Conservation (phyloP, 2,888 invertebrate genomes). For the Brachynemurus nebulosus region DNA sequence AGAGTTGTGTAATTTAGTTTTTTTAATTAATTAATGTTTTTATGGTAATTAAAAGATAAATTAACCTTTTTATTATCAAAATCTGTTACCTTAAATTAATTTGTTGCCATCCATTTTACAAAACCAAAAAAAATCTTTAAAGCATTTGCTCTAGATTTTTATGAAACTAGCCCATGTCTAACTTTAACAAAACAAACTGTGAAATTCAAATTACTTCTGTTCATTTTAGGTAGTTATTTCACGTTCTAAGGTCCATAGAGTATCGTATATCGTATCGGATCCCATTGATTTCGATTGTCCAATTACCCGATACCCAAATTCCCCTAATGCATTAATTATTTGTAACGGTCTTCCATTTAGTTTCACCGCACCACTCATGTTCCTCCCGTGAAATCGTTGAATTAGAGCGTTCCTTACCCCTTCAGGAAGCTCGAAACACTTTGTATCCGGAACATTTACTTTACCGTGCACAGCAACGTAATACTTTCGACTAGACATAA, state of each 20-base stretch:
- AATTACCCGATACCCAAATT: constrained; percentile 66
- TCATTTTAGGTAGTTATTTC: constrained; percentile 34
- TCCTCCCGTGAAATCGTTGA: constrained; percentile 53
- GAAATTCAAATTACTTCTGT: no score
- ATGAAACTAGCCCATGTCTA: no score
- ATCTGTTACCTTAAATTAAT: no score
- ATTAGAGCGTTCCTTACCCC: constrained; percentile 56
- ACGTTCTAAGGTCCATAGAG: constrained; percentile 71
- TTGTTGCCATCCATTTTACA: no score
- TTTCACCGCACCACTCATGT: constrained; percentile 59
- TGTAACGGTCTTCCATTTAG: constrained; percentile 54
- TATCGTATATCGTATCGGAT: constrained; percentile 68
- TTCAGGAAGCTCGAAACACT: constrained; percentile 59
- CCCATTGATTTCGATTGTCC: no score
- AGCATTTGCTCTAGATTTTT: no score
- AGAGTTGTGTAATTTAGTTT: no score
- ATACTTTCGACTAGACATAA: constrained; percentile 38
- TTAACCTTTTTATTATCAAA: no score
- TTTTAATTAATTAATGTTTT: no score
- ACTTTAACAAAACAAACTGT: no score
- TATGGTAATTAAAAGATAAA: no score
- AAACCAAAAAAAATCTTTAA: no score
- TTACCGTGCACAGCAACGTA: constrained; percentile 72
- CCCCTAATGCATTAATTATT: constrained; percentile 59
- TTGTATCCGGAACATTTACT: constrained; percentile 56